Evolutionary conservation across 2,888 invertebrate species (phyloP).

Genomic region (Drosophila pegasa): DNA sequence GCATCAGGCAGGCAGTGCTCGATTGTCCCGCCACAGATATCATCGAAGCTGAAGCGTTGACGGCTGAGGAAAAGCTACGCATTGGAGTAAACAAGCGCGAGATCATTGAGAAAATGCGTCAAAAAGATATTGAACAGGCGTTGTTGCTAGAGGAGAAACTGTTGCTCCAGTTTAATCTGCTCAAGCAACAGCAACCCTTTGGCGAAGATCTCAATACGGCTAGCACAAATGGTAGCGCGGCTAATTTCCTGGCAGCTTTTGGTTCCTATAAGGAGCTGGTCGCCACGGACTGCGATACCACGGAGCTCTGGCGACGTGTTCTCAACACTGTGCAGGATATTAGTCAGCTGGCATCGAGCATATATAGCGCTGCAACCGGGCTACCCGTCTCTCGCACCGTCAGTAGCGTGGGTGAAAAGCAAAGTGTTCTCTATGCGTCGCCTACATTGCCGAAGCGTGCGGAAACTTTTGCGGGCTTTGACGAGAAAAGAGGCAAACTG

Average conservation of each 20-base stretch:
- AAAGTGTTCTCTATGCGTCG: slow-evolving; percentile 93
- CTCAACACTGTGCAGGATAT: slow-evolving; percentile 87
- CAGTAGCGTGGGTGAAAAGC: slow-evolving; percentile 96
- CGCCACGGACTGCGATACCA: slow-evolving; percentile 91
- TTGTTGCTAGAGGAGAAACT: slow-evolving; percentile 95
- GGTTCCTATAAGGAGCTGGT: slow-evolving; percentile 90
- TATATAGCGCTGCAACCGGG: slow-evolving; percentile 89
- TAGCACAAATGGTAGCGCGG: slow-evolving; percentile 74
- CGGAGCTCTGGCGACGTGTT: slow-evolving; percentile 93
- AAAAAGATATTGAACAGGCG: slow-evolving; percentile 95
- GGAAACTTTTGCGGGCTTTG: slow-evolving; percentile 98
- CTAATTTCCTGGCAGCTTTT: slow-evolving; percentile 84
- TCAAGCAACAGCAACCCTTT: slow-evolving; percentile 85
- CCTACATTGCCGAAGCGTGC: slow-evolving; percentile 95
- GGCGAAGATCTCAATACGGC: slow-evolving; percentile 39
- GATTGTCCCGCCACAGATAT: slow-evolving; percentile 92
- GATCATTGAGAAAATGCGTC: slow-evolving; percentile 91
- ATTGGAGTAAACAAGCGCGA: slow-evolving; percentile 82
- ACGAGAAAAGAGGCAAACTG: slow-evolving; percentile 86
- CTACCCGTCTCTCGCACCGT: slow-evolving; percentile 94
- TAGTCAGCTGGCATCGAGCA: slow-evolving; percentile 89
- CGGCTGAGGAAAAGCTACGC: slow-evolving; percentile 91
- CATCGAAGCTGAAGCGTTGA: slow-evolving; percentile 90
- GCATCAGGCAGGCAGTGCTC: slow-evolving; percentile 93
- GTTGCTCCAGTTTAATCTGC: slow-evolving; percentile 91